Evolutionary conservation across 2,113 vertebrate genomes (phyloP).

Genomic region (Corythoichthys intestinalis): DNA sequence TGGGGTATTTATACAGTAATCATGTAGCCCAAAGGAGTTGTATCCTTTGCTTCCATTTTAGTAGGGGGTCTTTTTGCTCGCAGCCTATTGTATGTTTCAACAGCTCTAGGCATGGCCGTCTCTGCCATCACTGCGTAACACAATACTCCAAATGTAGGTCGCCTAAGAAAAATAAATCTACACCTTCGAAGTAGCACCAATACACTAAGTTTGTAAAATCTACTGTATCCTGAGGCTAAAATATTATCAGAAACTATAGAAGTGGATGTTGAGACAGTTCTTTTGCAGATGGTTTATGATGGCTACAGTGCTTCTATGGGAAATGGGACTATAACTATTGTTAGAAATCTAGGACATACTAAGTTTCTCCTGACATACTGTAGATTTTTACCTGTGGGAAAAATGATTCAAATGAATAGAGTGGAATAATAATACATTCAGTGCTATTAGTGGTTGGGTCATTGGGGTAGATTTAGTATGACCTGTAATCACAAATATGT

Average conservation of each 20-base stretch:
- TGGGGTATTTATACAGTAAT: conserved; percentile 52
- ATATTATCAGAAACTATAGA: conserved; percentile 19
- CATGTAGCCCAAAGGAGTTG: conserved; percentile 55
- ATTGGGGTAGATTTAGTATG: no score
- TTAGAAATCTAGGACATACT: not conserved
- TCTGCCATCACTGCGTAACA: conserved; percentile 29
- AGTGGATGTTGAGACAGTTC: conserved; percentile 9
- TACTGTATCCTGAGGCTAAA: conserved; percentile 5
- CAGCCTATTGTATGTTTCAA: conserved; percentile 64
- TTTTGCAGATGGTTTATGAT: conserved; percentile 14
- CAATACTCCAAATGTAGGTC: conserved; percentile 42
- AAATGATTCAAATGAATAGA: not conserved
- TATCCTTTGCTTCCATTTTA: conserved; percentile 58
- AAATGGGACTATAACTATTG: not conserved
- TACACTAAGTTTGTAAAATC: conserved; percentile 10
- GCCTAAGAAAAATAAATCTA: conserved; percentile 27
- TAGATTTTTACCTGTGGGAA: not conserved
- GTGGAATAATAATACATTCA: not conserved
- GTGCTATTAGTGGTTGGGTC: no score
- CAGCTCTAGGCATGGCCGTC: conserved; percentile 60
- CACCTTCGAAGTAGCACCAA: conserved; percentile 22
- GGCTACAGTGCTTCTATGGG: not conserved
- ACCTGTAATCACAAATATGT: no score
- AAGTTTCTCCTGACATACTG: not conserved
- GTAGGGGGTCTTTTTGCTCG: conserved; percentile 51